phyloP scores from a whole-genome alignment of 92 coral and sea anemone genomes.

The Umimayanthus kanabou region DNA sequence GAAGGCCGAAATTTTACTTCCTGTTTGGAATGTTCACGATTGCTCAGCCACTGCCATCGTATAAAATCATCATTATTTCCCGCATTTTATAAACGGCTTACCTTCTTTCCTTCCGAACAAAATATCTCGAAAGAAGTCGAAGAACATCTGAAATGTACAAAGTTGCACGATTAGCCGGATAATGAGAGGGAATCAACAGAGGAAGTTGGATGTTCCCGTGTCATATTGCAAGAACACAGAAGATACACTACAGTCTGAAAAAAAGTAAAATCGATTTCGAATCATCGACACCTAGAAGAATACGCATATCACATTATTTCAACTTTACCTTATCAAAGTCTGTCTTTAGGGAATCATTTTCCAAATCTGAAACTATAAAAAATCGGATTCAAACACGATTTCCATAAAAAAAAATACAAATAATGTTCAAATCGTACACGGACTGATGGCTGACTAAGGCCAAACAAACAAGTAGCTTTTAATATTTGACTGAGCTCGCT shows the following conservation, averaged over 20 bases:
- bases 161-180: conserved; percentile 11
- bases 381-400: neutral
- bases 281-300: conserved; percentile 7
- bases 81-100: neutral
- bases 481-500: neutral
- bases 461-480: neutral
- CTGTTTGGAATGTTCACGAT: conserved; percentile 13
- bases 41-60: neutral
- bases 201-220: conserved; percentile 1
- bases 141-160: conserved; percentile 78
- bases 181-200: conserved; percentile 12
- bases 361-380: conserved; percentile 51
- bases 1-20: neutral
- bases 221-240: conserved; percentile 25
- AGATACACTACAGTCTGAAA: conserved; percentile 15
- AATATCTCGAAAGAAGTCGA: conserved; percentile 91
- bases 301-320: neutral
- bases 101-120: conserved; percentile 70
- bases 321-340: conserved; percentile 62
- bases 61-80: neutral
- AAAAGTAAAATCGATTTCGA: conserved; percentile 10
- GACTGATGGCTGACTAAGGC: neutral
- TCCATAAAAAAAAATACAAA: neutral
- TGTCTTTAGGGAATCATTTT: conserved; percentile 50
- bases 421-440: neutral